Conservation (phyloP, 2,888 invertebrate species). For the Agriopis leucophaearia region DNA sequence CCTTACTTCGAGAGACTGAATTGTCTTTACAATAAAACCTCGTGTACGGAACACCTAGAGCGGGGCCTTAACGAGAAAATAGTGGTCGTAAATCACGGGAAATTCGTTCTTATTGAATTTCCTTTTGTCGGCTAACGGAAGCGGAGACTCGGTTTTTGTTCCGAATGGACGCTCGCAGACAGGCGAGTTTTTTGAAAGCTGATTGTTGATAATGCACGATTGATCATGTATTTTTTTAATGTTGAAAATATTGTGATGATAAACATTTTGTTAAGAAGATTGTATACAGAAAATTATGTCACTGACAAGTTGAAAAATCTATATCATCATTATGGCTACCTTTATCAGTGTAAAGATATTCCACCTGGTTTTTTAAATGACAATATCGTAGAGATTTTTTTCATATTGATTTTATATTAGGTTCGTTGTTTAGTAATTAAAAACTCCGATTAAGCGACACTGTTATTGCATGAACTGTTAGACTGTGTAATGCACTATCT, state of each 20-base stretch:
- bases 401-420: too few species aligned
- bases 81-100: conserved; percentile 85
- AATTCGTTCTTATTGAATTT: conserved; percentile 86
- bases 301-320: too few species aligned
- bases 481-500: too few species aligned
- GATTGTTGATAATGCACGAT: conserved; percentile 49
- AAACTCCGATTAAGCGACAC: too few species aligned
- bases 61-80: conserved; percentile 83
- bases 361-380: too few species aligned
- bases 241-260: not conserved
- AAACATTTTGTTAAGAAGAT: not conserved
- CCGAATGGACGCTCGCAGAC: conserved; percentile 70
- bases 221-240: conserved; percentile 39
- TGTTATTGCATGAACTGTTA: too few species aligned
- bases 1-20: conserved; percentile 50
- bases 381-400: too few species aligned
- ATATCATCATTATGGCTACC: too few species aligned
- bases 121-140: conserved; percentile 78
- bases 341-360: too few species aligned
- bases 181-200: conserved; percentile 62
- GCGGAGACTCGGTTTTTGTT: conserved; percentile 77
- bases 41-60: conserved; percentile 74
- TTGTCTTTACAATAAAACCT: conserved; percentile 75
- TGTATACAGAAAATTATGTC: not conserved
- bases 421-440: too few species aligned